Base-by-base conservation (phyloP, 2,888 invertebrate genomes). In the Melieria crassipennis region DNA sequence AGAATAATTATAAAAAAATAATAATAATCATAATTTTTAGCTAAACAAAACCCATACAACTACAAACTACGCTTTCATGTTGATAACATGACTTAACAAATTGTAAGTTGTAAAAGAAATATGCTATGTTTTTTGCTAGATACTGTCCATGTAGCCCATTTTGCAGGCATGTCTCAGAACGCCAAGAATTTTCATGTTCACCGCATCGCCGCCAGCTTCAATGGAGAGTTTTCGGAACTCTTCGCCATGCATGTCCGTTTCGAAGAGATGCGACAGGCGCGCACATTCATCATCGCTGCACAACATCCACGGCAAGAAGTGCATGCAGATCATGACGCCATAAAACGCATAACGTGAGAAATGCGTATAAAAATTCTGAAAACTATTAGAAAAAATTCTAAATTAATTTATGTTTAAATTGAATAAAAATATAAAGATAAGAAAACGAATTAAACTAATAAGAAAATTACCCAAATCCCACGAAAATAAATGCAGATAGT, bases 321-420 rank as follows among this genome's bases (percentile, higher is more conserved):
- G 83, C 74, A 85, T 80, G 66, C 82, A 83, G 50, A 86, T 75
- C 78, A 85, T 75, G 4, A 78, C 81, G 2, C 86, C 87, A 75
- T 86, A 86, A 66, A 86, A 82, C 9, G 84, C 86, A 69, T 82
- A 84, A 52, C 83, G 84, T 5, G 79, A 77, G 65, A 85, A 86
- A 73, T 87, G 86, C 4, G 73, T 66, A 73, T 81, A 75, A 58
- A 86, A 87, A 1, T 79, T 78, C 4, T 82, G 78, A 68, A 77
- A 86, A 56, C 82, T 85, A 65, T 71, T 66, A 50, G 42, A 48
- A 4, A 16, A 60, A 11, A 11, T 7, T 10, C 1, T n/a, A 11
- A 13, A 43, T 43, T 16, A 56, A 30, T 3, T 30, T 30, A 30
- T 30, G 30, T 55, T 67, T n/a, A 52, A 42, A 46, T 42, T 9